Evolutionary conservation across 1,140 invertebrate genomes (phyloP).

Genomic region (Trachelipus rathkii): DNA sequence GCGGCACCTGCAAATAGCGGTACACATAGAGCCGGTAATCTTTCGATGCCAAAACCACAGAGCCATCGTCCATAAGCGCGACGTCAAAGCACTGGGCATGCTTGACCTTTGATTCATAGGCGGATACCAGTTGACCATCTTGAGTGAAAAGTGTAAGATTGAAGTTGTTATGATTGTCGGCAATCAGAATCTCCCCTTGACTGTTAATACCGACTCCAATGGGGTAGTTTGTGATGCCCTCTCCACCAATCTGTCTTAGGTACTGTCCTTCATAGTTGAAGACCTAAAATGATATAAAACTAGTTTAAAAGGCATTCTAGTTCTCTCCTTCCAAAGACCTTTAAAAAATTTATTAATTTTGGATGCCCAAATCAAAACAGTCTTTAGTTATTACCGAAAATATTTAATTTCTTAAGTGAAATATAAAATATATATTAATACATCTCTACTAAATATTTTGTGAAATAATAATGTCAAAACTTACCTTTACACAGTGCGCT

Average conservation of each 20-base stretch:
- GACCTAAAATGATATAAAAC: slow-evolving; percentile 56
- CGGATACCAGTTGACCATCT: slow-evolving; percentile 91
- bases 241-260: slow-evolving; percentile 93
- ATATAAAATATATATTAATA: no score
- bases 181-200: slow-evolving; percentile 92
- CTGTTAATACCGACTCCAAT: slow-evolving; percentile 98
- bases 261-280: slow-evolving; percentile 98
- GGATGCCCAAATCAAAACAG: no score
- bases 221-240: slow-evolving; percentile 98
- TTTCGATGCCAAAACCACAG: slow-evolving; percentile 96
- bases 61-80: slow-evolving; percentile 98
- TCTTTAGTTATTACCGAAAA: no score
- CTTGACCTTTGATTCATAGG: slow-evolving; percentile 97
- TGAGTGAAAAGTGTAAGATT: slow-evolving; percentile 97
- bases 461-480: neutral
- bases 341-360: no score
- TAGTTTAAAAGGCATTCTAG: no score
- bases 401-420: no score
- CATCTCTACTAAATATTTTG: no score
- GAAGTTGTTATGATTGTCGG: slow-evolving; percentile 99
- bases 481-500: slow-evolving; percentile 90
- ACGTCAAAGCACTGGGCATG: slow-evolving; percentile 99
- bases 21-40: slow-evolving; percentile 99
- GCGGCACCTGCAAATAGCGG: slow-evolving; percentile 70
- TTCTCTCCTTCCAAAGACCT: no score